Base-by-base conservation (phyloP, 2,888 invertebrate genomes). In the Drosophila merina region DNA sequence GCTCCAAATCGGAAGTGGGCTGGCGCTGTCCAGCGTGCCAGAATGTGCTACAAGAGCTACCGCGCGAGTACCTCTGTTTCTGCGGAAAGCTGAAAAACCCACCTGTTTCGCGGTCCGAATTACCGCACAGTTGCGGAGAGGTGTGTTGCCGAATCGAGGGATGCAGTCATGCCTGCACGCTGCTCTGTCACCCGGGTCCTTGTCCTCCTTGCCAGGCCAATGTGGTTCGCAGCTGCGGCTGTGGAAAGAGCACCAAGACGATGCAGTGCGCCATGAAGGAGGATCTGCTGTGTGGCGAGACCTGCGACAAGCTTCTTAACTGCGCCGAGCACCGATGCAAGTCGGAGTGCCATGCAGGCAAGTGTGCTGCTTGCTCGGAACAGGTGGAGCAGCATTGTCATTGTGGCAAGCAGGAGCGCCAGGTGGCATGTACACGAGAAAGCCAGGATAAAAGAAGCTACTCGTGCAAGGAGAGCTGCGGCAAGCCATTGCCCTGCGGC, bases 1-100 rank as follows among this genome's bases (percentile, higher is more conserved):
- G 96, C 70, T 97, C 97, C 25, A 94, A 95, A 89, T 93, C 94
- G 62, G 95, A 96, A 74, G 94, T 94, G 56, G 96, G 96, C 63
- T 99, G 99, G 99, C 95, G 98, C 20, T 99, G 99, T 90, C 99
- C 99, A 0, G 97, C 98, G 0, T 99, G 99, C 90, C 98, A 98
- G 91, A 96, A 96, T 90, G 94, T 95, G 2, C 94, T 94, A 62
- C 92, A 93, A 12, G 93, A 93, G 26, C 93, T 96, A 57, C 98
- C 98, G 0, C 93, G 93, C 0, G 95, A 96, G 57, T 99, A 98
- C 91, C 93, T 93, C 12, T 99, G 99, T 90, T 98, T 97, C 92
- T 99, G 99, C 91, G 96, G 97, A 26, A 96, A 96, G 89, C 91
- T 93, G 1, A 93, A 93, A 44, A 94, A 95, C 85, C 98, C 98